Evolutionary conservation across 2,888 invertebrate genomes (phyloP).

Genomic region (Myopa tessellatipennis): DNA sequence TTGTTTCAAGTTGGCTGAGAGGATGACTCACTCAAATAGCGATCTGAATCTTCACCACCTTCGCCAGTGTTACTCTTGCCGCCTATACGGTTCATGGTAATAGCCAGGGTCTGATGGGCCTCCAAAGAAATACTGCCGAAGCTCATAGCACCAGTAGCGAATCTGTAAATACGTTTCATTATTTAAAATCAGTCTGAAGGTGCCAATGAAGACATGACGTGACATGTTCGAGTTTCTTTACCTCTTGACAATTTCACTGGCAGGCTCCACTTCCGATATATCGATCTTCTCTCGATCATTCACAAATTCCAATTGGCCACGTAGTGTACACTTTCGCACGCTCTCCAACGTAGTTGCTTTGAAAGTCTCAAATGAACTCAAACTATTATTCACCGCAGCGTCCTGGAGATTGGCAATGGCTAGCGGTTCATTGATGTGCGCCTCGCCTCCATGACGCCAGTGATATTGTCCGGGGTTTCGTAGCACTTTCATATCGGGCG

Average conservation of each 20-base stretch:
- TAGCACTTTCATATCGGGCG: slow-evolving; percentile 74
- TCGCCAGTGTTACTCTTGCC: slow-evolving; percentile 99
- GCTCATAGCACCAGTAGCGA: slow-evolving; percentile 87
- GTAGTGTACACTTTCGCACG: slow-evolving; percentile 85
- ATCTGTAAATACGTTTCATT: slow-evolving; percentile 51
- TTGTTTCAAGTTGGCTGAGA: neutral
- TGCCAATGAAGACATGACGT: no score
- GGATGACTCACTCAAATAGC: slow-evolving; percentile 73
- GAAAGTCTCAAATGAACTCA: slow-evolving; percentile 85
- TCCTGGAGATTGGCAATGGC: slow-evolving; percentile 82
- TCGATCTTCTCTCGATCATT: slow-evolving; percentile 83
- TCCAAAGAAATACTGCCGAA: slow-evolving; percentile 97
- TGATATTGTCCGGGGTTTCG: slow-evolving; percentile 95
- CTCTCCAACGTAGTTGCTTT: slow-evolving; percentile 89
- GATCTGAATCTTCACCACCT: slow-evolving; percentile 88
- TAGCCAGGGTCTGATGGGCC: slow-evolving; percentile 93
- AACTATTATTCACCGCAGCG: slow-evolving; percentile 84
- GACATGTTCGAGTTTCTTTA: slow-evolving; percentile 71
- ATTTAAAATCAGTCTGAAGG: no score
- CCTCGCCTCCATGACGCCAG: slow-evolving; percentile 97
- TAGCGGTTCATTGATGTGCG: slow-evolving; percentile 96
- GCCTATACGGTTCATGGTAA: slow-evolving; percentile 97
- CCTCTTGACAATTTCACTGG: slow-evolving; percentile 93
- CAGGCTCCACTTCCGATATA: slow-evolving; percentile 90
- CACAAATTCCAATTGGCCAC: slow-evolving; percentile 92